Evolutionary conservation across 1,140 invertebrate species (phyloP).

Genomic region (Acromyrmex echinatior): DNA sequence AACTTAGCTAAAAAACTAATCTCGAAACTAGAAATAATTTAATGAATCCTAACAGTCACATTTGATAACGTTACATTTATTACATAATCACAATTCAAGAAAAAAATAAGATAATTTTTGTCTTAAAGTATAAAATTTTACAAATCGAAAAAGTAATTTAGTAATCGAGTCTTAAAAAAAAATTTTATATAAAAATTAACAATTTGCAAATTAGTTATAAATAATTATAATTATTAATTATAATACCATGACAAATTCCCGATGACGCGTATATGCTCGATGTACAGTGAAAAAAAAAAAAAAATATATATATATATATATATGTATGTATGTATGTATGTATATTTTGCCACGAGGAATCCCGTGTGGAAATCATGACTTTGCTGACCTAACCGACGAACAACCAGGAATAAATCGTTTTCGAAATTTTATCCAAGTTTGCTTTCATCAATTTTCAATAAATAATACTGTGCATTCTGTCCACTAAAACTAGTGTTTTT

Average conservation of each 20-base stretch:
- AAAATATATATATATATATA: too few species aligned
- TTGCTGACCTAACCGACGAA: too few species aligned
- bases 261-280: too few species aligned
- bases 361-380: too few species aligned
- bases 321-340: too few species aligned
- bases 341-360: too few species aligned
- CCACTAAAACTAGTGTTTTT: neutral
- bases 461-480: neutral
- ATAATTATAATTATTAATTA: too few species aligned
- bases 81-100: neutral
- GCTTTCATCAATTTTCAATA: neutral
- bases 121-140: neutral
- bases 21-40: neutral
- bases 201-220: too few species aligned
- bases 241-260: too few species aligned
- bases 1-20: neutral
- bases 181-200: neutral
- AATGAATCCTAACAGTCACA: neutral
- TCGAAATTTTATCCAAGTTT: neutral
- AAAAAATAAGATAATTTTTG: neutral
- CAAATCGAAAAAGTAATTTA: neutral
- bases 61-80: neutral
- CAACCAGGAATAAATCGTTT: neutral
- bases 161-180: neutral
- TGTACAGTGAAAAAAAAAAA: too few species aligned